phyloP scores from a whole-genome alignment of 2,113 vertebrate species.

The Arvicanthis niloticus region DNA sequence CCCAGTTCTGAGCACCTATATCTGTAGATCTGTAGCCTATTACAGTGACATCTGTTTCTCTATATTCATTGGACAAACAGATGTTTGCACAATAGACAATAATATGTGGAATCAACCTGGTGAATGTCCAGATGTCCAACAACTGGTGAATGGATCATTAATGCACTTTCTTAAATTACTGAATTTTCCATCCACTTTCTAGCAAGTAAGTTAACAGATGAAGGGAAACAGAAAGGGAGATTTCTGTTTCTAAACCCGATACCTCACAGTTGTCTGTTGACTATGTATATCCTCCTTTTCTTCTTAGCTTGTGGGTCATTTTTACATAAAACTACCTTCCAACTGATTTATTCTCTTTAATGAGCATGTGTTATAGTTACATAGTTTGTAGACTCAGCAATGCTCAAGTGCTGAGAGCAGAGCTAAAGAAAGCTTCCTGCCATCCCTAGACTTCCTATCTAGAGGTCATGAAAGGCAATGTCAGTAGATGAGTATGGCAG shows the following conservation, averaged over 20 bases:
- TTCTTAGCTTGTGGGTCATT: background rate
- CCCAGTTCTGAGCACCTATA: background rate
- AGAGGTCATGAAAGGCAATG: background rate
- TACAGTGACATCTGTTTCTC: background rate
- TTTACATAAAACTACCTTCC: background rate
- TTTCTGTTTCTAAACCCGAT: background rate
- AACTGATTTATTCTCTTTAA: background rate
- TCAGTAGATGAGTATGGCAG: background rate
- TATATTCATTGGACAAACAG: too few species aligned
- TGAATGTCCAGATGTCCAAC: background rate
- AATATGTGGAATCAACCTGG: background rate
- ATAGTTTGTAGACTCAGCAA: background rate
- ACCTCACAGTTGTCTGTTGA: fast-evolving
- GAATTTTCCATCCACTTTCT: background rate
- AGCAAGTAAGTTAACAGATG: background rate
- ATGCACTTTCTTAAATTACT: background rate
- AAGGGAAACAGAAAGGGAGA: background rate
- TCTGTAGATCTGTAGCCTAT: background rate
- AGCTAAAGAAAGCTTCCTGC: background rate
- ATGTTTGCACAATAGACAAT: background rate
- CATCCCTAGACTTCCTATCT: background rate
- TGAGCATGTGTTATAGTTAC: background rate
- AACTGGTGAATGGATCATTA: background rate
- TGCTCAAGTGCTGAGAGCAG: background rate
- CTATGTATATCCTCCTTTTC: background rate